Evolutionary conservation across 2,888 invertebrate species (phyloP).

Genomic region (Dynastes hyllus): DNA sequence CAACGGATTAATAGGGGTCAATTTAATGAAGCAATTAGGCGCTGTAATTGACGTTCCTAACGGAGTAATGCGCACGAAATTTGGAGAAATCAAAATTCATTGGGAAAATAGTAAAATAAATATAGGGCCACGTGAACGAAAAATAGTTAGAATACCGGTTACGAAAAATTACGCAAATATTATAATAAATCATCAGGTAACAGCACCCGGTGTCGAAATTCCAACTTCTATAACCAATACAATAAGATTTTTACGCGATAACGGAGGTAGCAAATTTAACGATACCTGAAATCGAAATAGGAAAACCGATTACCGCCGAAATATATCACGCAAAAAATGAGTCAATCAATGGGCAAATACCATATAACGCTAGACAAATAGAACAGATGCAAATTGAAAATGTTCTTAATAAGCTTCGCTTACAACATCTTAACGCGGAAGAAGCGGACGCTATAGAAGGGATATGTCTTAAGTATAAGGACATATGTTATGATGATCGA

Average conservation of each 20-base stretch:
- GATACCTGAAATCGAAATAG: too few relatives aligned
- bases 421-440: slow-evolving; percentile 43
- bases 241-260: slow-evolving; percentile 10
- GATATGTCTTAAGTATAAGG: slow-evolving; percentile 51
- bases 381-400: neutral
- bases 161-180: neutral
- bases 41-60: slow-evolving; percentile 4
- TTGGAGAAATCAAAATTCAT: too few relatives aligned
- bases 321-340: neutral
- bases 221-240: neutral
- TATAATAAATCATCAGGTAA: slow-evolving; percentile 15
- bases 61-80: neutral
- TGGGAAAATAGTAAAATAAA: neutral
- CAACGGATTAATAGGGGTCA: slow-evolving; percentile 2
- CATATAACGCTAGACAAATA: neutral
- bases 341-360: neutral
- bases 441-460: slow-evolving; percentile 1
- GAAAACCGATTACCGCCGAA: too few relatives aligned
- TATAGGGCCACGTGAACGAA: slow-evolving; percentile 2
- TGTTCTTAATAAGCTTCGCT: neutral
- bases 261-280: slow-evolving; percentile 37
- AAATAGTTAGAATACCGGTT: neutral
- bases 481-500: slow-evolving; percentile 53
- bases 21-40: slow-evolving; percentile 25
- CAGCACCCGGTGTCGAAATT: slow-evolving; percentile 41